Evolutionary conservation across 2,113 vertebrate species (phyloP).

Genomic region (Symphodus melops): DNA sequence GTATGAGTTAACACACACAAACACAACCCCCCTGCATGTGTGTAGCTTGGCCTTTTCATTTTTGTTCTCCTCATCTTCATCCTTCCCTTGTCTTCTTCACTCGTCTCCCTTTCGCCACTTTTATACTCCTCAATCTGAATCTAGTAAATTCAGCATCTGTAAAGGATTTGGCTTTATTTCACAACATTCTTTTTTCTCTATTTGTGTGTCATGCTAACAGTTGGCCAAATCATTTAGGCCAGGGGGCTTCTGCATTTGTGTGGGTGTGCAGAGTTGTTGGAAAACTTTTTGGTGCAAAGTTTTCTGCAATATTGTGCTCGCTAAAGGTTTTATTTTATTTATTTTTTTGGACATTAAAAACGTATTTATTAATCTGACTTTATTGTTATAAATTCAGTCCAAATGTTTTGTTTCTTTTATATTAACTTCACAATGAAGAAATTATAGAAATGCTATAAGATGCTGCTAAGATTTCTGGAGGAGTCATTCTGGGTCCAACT

Average conservation of each 20-base stretch:
- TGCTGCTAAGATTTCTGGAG: not conserved
- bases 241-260: slow-evolving; percentile 38
- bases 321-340: slow-evolving; percentile 27
- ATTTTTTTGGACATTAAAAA: slow-evolving; percentile 15
- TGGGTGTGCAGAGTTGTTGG: slow-evolving; percentile 40
- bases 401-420: not conserved
- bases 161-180: slow-evolving; percentile 49
- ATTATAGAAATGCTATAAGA: not conserved
- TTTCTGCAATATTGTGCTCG: slow-evolving; percentile 19
- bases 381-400: slow-evolving; percentile 1
- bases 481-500: not conserved
- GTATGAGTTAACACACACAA: not conserved
- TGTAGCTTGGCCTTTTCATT: slow-evolving; percentile 48
- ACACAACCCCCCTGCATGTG: not conserved
- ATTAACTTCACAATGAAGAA: not conserved
- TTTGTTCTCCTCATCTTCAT: slow-evolving; percentile 37
- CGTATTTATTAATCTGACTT: not conserved
- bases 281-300: slow-evolving; percentile 37
- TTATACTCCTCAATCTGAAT: slow-evolving; percentile 34
- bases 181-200: slow-evolving; percentile 36
- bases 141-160: slow-evolving; percentile 51
- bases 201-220: slow-evolving; percentile 26
- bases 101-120: slow-evolving; percentile 49
- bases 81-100: slow-evolving; percentile 27
- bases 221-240: slow-evolving; percentile 54